Percentiles rank a stretch among this genome's conserved stretches.
Evolutionary conservation across 2,113 vertebrate species (phyloP).

Genomic region (Albula glossodonta): DNA sequence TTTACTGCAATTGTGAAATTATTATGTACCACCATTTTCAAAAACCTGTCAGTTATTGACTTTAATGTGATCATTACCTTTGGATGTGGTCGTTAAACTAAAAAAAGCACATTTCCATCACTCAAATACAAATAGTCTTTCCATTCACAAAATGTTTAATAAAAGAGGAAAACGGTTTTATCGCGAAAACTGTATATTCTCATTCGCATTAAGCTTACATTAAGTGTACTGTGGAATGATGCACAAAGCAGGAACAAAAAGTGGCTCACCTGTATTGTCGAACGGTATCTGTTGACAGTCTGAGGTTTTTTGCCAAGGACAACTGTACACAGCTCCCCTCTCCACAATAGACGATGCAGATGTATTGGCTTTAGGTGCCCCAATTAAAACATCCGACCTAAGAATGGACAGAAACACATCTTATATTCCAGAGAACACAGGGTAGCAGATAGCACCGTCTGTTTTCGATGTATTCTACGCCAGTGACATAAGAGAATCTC

Average conservation of each 20-base stretch:
- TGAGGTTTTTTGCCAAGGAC: slow-evolving; percentile 73
- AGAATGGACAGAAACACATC: background rate
- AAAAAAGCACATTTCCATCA: no score
- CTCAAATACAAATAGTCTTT: background rate
- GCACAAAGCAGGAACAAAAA: background rate
- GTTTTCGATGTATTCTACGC: background rate
- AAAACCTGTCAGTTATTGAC: no score
- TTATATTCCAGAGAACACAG: background rate
- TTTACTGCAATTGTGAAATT: background rate
- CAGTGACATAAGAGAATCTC: background rate
- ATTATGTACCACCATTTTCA: background rate
- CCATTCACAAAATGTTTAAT: background rate
- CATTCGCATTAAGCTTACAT: background rate
- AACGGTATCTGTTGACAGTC: slow-evolving; percentile 82
- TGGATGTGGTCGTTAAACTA: no score
- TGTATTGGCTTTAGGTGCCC: slow-evolving; percentile 90
- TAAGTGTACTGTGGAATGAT: background rate
- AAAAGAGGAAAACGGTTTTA: background rate
- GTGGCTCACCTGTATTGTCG: slow-evolving; percentile 78
- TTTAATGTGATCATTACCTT: no score
- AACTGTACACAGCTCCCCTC: slow-evolving; percentile 89
- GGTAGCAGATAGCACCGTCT: background rate
- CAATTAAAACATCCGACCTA: slow-evolving; percentile 86
- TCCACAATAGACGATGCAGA: slow-evolving; percentile 76
- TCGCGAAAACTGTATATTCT: background rate